phyloP scores from a whole-genome alignment of 2,888 invertebrate genomes.

The Acronicta psi region DNA sequence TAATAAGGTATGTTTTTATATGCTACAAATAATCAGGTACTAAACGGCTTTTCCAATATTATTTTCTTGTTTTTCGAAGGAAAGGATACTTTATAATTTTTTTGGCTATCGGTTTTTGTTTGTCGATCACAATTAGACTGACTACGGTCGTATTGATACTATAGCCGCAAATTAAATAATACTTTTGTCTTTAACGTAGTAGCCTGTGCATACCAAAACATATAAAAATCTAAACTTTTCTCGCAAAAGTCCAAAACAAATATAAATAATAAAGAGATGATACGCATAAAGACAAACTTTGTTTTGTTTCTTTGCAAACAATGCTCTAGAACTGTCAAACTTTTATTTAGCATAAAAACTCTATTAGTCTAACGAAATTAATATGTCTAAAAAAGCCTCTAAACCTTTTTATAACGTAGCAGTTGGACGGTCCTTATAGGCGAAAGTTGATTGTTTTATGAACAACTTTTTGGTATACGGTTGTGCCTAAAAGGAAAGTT shows the following conservation, averaged over 20 bases:
- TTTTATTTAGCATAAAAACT: conserved; percentile 23
- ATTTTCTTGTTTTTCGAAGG: too few species aligned
- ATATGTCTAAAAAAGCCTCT: conserved; percentile 13
- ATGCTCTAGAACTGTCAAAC: conserved; percentile 20
- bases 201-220: conserved; percentile 6
- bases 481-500: conserved; percentile 48
- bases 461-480: conserved; percentile 20
- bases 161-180: too few species aligned
- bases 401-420: conserved; percentile 19
- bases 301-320: conserved; percentile 9
- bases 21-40: too few species aligned
- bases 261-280: conserved; percentile 30
- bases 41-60: too few species aligned
- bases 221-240: conserved; percentile 25
- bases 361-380: conserved; percentile 21
- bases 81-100: too few species aligned
- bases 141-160: too few species aligned
- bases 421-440: conserved; percentile 7
- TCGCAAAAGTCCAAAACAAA: conserved; percentile 23
- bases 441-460: conserved; percentile 35
- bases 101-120: too few species aligned
- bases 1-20: too few species aligned
- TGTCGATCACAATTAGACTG: too few species aligned
- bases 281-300: conserved; percentile 5
- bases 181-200: not conserved